Evolutionary conservation across 2,113 vertebrate species (phyloP), one percentile per base, ranked within the genome.

Genomic region (Pyxicephalus adspersus): DNA sequence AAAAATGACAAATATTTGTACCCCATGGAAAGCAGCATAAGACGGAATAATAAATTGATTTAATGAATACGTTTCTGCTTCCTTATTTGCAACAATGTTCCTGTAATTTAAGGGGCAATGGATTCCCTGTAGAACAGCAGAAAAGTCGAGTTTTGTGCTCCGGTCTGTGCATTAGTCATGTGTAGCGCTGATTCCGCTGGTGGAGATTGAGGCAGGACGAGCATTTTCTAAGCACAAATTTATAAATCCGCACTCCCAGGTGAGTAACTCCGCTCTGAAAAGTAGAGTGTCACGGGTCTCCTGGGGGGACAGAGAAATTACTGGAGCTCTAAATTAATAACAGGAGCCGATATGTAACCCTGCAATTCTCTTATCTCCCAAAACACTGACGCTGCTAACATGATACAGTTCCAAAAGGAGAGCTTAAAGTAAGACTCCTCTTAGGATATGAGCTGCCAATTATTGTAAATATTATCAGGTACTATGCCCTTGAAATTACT

Each of bases 201-300:
- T 28, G 16, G 29, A 54, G 19, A 60, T 9, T 58, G 26, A 68
- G 76, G 29, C 52, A 25, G 31, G 20, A 64, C 28, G 67, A 67
- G 34, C 52, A 67, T 57, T 68, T 50, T 79, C 64, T 45, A 70
- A 61, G 77, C 77, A 58, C 65, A 80, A 63, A 80, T 80, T 20
- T 61, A 61, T 28, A 45, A 80, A 67, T 29, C 9, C 63, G 9
- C 20, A 38, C 18, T 80, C 66, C 66, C 77, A 52, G 45, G 51
- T 71, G 77, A 22, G 66, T 61, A 51, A 61, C 57, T 45, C 5
- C 28, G 66, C 19, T 60, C 25, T 58, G 23, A 34, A 66, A 54
- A 77, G 60, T 18, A 4, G 58, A 7, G 31, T 55, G 55, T 63
- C 58, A 31, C 25, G 65, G 22, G 63, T 50, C 61, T 66, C 66